Percentiles rank a stretch among this genome's conserved stretches.
Conservation (phyloP, 1,140 invertebrate species). For the Bombus consobrinus region DNA sequence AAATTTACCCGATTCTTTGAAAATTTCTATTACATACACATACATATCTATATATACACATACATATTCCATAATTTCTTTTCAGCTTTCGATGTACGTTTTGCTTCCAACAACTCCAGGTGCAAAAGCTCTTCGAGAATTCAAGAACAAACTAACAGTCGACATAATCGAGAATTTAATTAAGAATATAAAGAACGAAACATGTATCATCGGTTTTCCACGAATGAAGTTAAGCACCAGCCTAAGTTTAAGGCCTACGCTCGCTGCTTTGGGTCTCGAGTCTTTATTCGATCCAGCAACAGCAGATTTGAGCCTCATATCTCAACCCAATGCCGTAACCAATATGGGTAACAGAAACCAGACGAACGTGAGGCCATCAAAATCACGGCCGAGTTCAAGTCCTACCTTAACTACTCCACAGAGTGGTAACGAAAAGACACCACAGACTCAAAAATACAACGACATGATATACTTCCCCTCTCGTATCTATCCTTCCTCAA, state of each 20-base stretch:
- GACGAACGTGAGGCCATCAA: neutral
- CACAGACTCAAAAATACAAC: neutral
- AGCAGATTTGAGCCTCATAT: slow-evolving; percentile 85
- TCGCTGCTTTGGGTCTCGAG: slow-evolving; percentile 84
- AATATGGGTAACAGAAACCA: too few species aligned
- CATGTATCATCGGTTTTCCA: slow-evolving; percentile 85
- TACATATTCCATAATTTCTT: neutral
- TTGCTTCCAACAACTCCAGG: slow-evolving; percentile 85
- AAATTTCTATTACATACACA: neutral
- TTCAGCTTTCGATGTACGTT: slow-evolving; percentile 86
- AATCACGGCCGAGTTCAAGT: accelerated
- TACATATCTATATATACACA: too few species aligned
- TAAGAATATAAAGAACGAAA: slow-evolving; percentile 78
- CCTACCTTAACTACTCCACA: neutral
- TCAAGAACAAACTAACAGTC: slow-evolving; percentile 83
- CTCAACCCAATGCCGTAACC: slow-evolving; percentile 56
- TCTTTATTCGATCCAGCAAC: slow-evolving; percentile 84
- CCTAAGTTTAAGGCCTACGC: slow-evolving; percentile 82
- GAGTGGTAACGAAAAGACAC: neutral
- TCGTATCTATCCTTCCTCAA: slow-evolving; percentile 31
- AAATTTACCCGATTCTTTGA: neutral
- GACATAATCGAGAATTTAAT: slow-evolving; percentile 84
- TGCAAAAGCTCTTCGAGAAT: slow-evolving; percentile 76
- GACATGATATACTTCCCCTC: slow-evolving; percentile 31
- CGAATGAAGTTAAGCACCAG: slow-evolving; percentile 86